Evolutionary conservation across 2,113 vertebrate species (phyloP), one percentile per base, ranked within the genome.

Genomic region (Piprites chloris): DNA sequence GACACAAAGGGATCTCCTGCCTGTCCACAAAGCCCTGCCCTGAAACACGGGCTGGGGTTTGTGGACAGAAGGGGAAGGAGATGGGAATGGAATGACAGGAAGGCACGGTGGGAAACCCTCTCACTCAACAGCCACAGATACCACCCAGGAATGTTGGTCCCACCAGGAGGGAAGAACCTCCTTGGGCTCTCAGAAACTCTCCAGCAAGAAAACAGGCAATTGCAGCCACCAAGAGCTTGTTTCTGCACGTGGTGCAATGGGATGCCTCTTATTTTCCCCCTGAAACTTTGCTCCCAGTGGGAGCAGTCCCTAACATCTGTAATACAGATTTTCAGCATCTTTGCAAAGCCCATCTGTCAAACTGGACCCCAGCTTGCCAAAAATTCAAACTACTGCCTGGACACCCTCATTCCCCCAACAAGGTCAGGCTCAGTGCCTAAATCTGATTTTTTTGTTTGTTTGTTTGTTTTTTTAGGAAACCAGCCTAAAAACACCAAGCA

Each of bases 221-320:
- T 76, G 23, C 33, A 73, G 28, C 9, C 47, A 10, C n/a, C 66
- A 37, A 23, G 55, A 85, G 20, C 55, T 61, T 12, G 2, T 35
- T 66, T 13, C 50, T 74, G 49, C 68, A 13, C 0, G 0, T 1
- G 3, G 1, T 12, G 56, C 12, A 32, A 10, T 11, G 46, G 55
- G 50, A 41, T n/a, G 53, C 8, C 2, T 33, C 47, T 12, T 7
- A 14, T 9, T n/a, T 39, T 61, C 24, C 2, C 47, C 13, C 55
- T 32, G 9, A 8, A 47, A 37, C 17, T 74, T 6, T 46, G 24
- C 59, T 74, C 28, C 3, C 39, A 67, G 75, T 67, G 59, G 47
- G 30, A 79, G 35, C 12, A 32, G 44, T 35, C 52, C 33, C 3
- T 10, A 68, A 15, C 79, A 7, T 73, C 61, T 49, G 47, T 6